Conservation (phyloP, 2,113 vertebrate genomes). For the Dasyornis broadbenti region DNA sequence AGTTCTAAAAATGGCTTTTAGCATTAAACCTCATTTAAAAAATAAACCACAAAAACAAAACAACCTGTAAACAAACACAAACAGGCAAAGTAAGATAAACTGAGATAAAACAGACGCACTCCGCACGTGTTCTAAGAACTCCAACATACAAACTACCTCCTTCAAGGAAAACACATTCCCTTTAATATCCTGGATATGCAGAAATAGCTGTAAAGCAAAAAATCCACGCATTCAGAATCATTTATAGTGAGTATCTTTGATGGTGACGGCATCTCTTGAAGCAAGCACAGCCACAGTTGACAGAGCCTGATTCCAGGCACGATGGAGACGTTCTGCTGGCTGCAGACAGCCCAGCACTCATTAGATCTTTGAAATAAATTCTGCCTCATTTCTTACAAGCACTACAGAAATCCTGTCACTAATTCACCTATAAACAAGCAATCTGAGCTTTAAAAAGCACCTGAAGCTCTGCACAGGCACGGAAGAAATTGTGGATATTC, state of each 20-base stretch:
- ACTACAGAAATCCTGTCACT: background rate
- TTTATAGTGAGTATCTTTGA: slow-evolving; percentile 8
- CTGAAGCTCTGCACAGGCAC: background rate
- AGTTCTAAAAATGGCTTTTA: background rate
- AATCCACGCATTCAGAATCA: background rate
- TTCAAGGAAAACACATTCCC: slow-evolving; percentile 12
- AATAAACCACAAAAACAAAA: too few relatives aligned
- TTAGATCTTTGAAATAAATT: slow-evolving; percentile 10
- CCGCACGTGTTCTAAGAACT: background rate
- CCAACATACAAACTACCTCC: background rate
- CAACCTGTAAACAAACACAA: background rate
- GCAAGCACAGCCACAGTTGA: background rate
- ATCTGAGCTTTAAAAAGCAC: background rate
- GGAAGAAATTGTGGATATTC: background rate
- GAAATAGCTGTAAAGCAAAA: background rate
- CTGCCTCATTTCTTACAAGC: background rate
- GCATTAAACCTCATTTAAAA: background rate
- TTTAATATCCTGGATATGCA: slow-evolving; percentile 7
- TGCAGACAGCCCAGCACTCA: slow-evolving; percentile 5
- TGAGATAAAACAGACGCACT: background rate
- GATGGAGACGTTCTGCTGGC: background rate
- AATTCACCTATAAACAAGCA: background rate
- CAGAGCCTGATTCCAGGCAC: background rate
- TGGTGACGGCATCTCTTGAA: slow-evolving; percentile 8
- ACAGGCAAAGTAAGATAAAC: background rate